Base-by-base conservation (phyloP, 1,140 invertebrate species). In the Chrysopa pallens region DNA sequence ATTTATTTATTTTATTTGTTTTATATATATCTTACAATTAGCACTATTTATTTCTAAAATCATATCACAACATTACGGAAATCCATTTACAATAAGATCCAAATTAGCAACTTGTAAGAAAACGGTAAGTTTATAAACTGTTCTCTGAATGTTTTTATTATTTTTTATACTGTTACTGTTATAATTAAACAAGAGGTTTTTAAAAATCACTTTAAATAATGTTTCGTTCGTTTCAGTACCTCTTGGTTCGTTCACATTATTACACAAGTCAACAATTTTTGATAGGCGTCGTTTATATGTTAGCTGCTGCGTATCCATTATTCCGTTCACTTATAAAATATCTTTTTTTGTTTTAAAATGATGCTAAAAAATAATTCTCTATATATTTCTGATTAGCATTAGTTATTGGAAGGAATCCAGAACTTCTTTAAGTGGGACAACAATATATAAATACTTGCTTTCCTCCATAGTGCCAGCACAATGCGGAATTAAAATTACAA, bases 401-500 rank as follows among this genome's bases (percentile, higher is more conserved):
- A 9, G 8, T 33, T 9, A 33, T 12, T 33, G 31, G 31, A 33
- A 12, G 31, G n/a, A 12, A 33, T 33, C 17, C 17, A 23, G 17
- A 33, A 33, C 31, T 11, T 33, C n/a, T 11, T 33, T 12, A 9
- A 33, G 31, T 11, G 31, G n/a, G 8, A 9, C 8, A 33, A 33
- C 17, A 23, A 23, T 23, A 23, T 23, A 23, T 23, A 23, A 23
- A 23, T 23, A 23, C 17, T 23, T 23, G 17, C 17, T 23, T 23
- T 23, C 17, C 17, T 23, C 17, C 17, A 33, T 33, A 12, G 8
- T 33, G 31, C 31, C 8, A 33, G n/a, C 31, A 33, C n/a, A 11
- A 11, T 33, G 31, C n/a, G 47, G 31, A 9, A 33, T 9, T 33
- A 33, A 11, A 11, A 33, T 84, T 88, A 90, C 76, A 90, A 76